Evolutionary conservation across 2,797 vertebrate species (phyloP).

Genomic region (Gambelia wislizenii): DNA sequence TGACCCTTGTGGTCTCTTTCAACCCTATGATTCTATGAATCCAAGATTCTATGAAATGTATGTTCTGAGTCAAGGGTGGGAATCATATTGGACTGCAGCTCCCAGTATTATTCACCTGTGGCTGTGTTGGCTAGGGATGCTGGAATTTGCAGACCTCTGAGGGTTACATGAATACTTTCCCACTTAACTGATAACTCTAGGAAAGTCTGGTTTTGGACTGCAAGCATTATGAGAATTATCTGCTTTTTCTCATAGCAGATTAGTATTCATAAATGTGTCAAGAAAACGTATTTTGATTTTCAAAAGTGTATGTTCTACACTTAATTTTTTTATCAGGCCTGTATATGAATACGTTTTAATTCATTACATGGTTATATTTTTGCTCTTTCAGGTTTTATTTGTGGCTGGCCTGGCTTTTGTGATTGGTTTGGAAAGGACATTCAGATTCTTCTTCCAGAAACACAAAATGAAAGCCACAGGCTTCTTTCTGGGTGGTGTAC

Average conservation of each 20-base stretch:
- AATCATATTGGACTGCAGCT: too few relatives aligned
- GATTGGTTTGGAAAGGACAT: constrained; percentile 96
- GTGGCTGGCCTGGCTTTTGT: constrained; percentile 95
- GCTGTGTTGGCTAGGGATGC: too few relatives aligned
- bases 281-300: background rate
- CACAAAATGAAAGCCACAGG: constrained; percentile 97
- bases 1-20: too few relatives aligned
- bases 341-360: background rate
- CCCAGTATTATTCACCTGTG: too few relatives aligned
- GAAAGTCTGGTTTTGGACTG: background rate
- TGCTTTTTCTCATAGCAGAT: background rate
- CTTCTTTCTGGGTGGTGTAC: constrained; percentile 95
- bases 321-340: background rate
- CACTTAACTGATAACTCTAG: background rate
- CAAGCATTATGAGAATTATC: background rate
- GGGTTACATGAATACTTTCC: background rate
- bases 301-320: background rate
- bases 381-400: constrained; percentile 89
- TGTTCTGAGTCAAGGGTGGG: too few relatives aligned
- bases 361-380: constrained; percentile 40
- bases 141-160: too few relatives aligned
- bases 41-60: too few relatives aligned
- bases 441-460: constrained; percentile 98
- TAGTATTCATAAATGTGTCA: background rate
- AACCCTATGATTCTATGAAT: too few relatives aligned